Evolutionary conservation across 2,113 vertebrate species (phyloP).

Genomic region (Sebastes schlegelii): DNA sequence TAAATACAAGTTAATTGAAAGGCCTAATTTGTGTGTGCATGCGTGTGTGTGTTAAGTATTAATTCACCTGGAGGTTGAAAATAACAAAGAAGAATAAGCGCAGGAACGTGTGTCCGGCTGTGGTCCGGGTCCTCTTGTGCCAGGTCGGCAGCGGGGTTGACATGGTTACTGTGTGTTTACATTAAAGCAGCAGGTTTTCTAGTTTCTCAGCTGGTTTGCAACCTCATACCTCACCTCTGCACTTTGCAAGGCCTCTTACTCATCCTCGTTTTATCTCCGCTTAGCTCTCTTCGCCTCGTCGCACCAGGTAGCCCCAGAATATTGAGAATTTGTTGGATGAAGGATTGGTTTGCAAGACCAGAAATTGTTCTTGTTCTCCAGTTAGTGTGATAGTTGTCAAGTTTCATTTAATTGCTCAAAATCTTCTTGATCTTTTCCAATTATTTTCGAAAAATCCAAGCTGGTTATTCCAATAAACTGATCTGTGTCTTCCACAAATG

Average conservation of each 20-base stretch:
- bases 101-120: conserved; percentile 29
- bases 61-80: conserved; percentile 72
- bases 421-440: background rate
- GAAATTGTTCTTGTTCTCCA: background rate
- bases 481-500: background rate
- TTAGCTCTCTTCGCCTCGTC: background rate
- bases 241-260: conserved; percentile 6
- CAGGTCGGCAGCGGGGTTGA: conserved; percentile 48
- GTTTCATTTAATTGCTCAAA: background rate
- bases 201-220: conserved; percentile 15
- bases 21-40: background rate
- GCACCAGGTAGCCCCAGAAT: background rate
- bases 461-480: background rate
- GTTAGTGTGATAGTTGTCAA: background rate
- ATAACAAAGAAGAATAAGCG: conserved; percentile 54
- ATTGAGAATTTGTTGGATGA: background rate
- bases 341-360: background rate
- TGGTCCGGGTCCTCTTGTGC: conserved; percentile 44
- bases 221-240: conserved; percentile 52
- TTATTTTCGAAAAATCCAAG: background rate
- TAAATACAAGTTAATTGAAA: background rate
- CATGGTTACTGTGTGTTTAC: conserved; percentile 73
- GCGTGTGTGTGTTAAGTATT: background rate
- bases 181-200: conserved; percentile 35
- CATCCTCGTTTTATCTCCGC: conserved; percentile 13